These are phyloP conservation scores for Jaculus jaculus DNA, from an alignment of 2,113 vertebrate genomes.

Conservation along the genomic window DNA sequence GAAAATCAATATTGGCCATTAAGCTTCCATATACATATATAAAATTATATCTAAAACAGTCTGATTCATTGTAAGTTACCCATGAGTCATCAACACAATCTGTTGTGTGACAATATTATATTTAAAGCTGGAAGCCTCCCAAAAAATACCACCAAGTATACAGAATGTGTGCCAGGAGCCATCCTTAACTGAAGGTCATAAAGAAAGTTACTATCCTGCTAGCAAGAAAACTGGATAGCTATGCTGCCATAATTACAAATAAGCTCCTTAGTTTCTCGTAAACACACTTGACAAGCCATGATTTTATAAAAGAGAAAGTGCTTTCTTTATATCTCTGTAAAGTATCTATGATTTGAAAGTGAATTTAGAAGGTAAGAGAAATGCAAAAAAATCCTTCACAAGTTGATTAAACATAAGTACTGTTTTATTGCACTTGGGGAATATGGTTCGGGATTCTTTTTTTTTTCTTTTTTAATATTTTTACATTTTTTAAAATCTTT, in stretches of 20 bases:
- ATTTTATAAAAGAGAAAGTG: slow-evolving; percentile 26
- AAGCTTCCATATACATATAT: background rate
- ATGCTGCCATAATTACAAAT: background rate
- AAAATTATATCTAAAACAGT: background rate
- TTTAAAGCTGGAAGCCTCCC: background rate
- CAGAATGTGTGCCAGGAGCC: background rate
- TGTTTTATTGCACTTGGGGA: background rate
- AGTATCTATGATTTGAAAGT: slow-evolving; percentile 22
- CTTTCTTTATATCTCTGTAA: background rate
- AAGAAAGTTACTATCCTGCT: background rate
- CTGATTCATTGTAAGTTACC: background rate
- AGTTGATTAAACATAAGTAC: background rate
- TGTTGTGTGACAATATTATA: background rate
- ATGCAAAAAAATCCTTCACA: background rate
- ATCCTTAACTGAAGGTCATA: background rate
- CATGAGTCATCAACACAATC: background rate
- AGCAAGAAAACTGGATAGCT: background rate
- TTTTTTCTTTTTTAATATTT: too few relatives aligned
- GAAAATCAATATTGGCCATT: too few relatives aligned
- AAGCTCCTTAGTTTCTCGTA: slow-evolving; percentile 19
- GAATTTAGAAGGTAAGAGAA: background rate
- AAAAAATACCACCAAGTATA: background rate
- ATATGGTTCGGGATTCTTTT: background rate
- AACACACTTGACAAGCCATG: slow-evolving; percentile 8
- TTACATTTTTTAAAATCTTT: too few relatives aligned